These are phyloP conservation scores for Leuctra nigra DNA, from an alignment of 2,888 invertebrate species.

Conservation along the genomic window DNA sequence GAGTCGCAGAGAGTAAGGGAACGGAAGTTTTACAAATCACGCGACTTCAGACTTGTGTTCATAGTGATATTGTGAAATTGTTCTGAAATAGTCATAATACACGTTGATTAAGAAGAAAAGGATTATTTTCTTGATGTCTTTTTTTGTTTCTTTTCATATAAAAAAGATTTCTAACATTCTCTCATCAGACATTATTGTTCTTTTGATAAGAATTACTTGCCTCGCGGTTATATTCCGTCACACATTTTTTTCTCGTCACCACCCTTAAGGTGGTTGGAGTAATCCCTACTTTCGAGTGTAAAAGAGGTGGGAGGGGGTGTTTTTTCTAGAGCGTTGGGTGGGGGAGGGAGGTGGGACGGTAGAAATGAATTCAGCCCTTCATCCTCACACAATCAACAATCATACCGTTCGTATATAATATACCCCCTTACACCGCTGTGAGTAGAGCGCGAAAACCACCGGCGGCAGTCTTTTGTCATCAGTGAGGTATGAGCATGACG, in stretches of 20 bases:
- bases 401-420: not conserved
- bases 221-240: not conserved
- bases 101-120: too few relatives aligned
- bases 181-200: not conserved
- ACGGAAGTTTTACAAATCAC: not conserved
- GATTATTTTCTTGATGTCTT: too few relatives aligned
- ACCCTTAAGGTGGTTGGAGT: conserved; percentile 14
- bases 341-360: not conserved
- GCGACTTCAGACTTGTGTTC: not conserved
- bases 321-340: not conserved
- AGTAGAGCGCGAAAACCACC: not conserved
- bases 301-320: not conserved
- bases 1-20: too few relatives aligned
- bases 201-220: not conserved
- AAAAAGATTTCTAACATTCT: not conserved
- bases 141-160: too few relatives aligned
- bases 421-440: not conserved
- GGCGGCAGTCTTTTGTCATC: conserved; percentile 26
- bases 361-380: conserved; percentile 6
- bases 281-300: conserved; percentile 3
- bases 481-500: conserved; percentile 35
- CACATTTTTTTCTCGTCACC: not conserved
- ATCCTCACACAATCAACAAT: conserved; percentile 16
- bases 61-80: too few relatives aligned
- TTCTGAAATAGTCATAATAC: too few relatives aligned